phyloP scores from a whole-genome alignment of 2,113 vertebrate species.

The Hiodon tergisus region DNA sequence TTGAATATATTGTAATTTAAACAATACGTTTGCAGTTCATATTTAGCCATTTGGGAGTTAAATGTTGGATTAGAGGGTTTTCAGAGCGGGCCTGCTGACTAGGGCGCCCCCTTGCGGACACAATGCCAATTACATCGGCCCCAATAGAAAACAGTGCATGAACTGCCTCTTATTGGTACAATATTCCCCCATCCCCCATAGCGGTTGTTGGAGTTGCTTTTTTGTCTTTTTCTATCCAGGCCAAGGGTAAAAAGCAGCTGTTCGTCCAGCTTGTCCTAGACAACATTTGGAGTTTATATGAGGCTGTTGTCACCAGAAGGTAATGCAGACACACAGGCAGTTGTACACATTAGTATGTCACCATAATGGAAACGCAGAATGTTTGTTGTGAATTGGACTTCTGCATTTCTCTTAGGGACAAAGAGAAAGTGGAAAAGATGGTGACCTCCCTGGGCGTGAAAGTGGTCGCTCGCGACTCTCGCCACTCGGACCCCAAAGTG shows the following conservation, averaged over 20 bases:
- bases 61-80: too few species aligned
- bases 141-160: too few species aligned
- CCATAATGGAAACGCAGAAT: not conserved
- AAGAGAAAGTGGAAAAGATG: slow-evolving; percentile 90
- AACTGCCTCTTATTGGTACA: not conserved
- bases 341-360: not conserved
- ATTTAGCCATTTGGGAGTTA: too few species aligned
- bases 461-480: slow-evolving; percentile 74
- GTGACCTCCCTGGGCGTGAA: slow-evolving; percentile 79
- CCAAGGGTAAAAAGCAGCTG: slow-evolving; percentile 90
- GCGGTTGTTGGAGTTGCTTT: not conserved
- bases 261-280: slow-evolving; percentile 95
- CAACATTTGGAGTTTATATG: slow-evolving; percentile 95
- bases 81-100: too few species aligned
- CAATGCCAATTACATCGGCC: too few species aligned
- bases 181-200: not conserved
- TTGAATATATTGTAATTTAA: too few species aligned
- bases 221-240: slow-evolving; percentile 55
- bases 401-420: slow-evolving; percentile 65
- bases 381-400: not conserved
- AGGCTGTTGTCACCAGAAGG: slow-evolving; percentile 84
- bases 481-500: slow-evolving; percentile 86
- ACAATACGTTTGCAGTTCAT: too few species aligned
- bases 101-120: too few species aligned
- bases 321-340: slow-evolving; percentile 45